Conservation (phyloP, 2,797 vertebrate genomes). For the Malurus splendens region DNA sequence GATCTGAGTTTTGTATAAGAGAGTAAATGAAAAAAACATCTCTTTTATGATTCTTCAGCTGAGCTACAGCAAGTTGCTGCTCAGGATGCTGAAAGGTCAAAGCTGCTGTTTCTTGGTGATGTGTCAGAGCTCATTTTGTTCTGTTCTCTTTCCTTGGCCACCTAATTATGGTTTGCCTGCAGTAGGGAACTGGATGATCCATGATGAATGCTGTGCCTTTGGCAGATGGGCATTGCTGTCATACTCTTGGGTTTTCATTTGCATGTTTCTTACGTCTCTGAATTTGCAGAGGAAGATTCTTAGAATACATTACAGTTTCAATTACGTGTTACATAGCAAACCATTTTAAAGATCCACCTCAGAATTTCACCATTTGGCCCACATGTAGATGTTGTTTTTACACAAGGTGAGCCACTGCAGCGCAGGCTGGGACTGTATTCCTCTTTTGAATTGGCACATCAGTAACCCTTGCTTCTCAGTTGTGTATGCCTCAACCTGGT, state of each 20-base stretch:
- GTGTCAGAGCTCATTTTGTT: constrained; percentile 11
- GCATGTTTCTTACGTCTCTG: not conserved
- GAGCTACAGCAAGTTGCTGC: not conserved
- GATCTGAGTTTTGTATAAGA: not conserved
- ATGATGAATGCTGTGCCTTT: not conserved
- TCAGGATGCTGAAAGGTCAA: constrained; percentile 6
- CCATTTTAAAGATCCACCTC: not conserved
- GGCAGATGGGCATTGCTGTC: not conserved
- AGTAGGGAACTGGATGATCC: not conserved
- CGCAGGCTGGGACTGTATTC: not conserved
- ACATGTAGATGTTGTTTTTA: not conserved
- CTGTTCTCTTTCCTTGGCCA: not conserved
- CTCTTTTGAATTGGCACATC: not conserved
- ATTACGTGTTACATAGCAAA: not conserved
- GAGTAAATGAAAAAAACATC: not conserved
- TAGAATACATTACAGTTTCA: not conserved
- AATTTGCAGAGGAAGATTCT: not conserved
- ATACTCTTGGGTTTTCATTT: not conserved
- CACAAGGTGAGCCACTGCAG: not conserved
- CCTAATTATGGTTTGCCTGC: not conserved
- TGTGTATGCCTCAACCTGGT: not conserved
- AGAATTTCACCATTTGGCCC: not conserved
- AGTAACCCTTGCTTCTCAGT: not conserved
- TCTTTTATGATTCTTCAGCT: not conserved
- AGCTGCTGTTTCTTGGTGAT: not conserved